Percentiles rank a stretch among this genome's conserved stretches.
Conservation (phyloP, 1,140 invertebrate species). For the Drosophila baimaii region DNA sequence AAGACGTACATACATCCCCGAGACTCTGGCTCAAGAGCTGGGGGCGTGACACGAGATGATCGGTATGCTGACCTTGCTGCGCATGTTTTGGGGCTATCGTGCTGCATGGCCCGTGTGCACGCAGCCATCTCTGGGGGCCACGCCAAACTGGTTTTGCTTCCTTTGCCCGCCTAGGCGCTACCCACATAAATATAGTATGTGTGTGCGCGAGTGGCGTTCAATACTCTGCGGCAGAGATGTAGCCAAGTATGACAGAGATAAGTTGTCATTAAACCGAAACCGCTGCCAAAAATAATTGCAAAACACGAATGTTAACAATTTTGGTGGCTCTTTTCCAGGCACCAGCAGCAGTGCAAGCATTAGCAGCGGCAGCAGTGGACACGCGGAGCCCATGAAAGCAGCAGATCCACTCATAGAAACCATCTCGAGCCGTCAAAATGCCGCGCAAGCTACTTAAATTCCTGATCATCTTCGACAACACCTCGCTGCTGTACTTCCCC, state of each 20-base stretch:
- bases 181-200: constrained; percentile 48
- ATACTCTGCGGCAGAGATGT: constrained; percentile 18
- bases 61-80: constrained; percentile 33
- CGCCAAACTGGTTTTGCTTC: constrained; percentile 51
- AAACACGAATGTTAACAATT: constrained; percentile 3
- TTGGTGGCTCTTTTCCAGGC: constrained; percentile 14
- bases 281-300: constrained; percentile 32
- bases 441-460: constrained; percentile 95
- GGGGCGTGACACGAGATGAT: constrained; percentile 42
- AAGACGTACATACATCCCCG: constrained; percentile 26
- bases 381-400: constrained; percentile 17
- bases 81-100: constrained; percentile 17
- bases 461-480: constrained; percentile 96
- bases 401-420: not conserved
- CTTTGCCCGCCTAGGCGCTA: constrained; percentile 38
- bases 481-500: constrained; percentile 95
- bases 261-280: constrained; percentile 39
- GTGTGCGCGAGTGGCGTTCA: constrained; percentile 6
- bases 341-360: not conserved
- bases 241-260: constrained; percentile 42
- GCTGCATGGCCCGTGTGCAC: constrained; percentile 26
- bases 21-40: constrained; percentile 13
- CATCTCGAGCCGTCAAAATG: constrained; percentile 85
- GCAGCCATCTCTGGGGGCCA: constrained; percentile 42
- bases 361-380: not conserved